Conservation (phyloP, 2,888 invertebrate genomes). For the Eupithecia insigniata region DNA sequence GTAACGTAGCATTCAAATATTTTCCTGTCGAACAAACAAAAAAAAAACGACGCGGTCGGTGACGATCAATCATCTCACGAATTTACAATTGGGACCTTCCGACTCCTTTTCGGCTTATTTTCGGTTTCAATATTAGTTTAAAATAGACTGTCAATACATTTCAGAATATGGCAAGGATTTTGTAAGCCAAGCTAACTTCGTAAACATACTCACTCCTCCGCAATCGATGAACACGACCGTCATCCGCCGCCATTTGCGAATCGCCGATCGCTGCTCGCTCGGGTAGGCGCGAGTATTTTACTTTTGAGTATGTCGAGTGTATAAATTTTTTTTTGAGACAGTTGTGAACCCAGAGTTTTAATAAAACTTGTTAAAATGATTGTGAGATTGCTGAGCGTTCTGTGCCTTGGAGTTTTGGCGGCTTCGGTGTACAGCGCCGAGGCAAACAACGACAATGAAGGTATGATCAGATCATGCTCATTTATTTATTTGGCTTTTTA, state of each 20-base stretch:
- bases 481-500: constrained; percentile 67
- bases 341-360: constrained; percentile 77
- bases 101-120: neutral
- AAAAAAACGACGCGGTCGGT: too few species aligned
- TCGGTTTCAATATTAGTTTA: too few species aligned
- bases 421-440: constrained; percentile 75
- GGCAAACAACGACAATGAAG: constrained; percentile 83
- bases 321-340: constrained; percentile 72
- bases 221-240: constrained; percentile 84
- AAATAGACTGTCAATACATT: constrained; percentile 11
- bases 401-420: constrained; percentile 80
- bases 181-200: constrained; percentile 52
- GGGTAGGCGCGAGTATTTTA: constrained; percentile 74
- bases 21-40: too few species aligned
- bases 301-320: constrained; percentile 80
- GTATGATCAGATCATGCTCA: constrained; percentile 63
- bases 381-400: constrained; percentile 81
- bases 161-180: constrained; percentile 27
- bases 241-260: constrained; percentile 84
- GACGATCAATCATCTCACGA: too few species aligned
- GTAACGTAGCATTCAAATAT: too few species aligned
- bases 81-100: too few species aligned
- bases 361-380: constrained; percentile 79
- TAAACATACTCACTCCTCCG: constrained; percentile 63
- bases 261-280: constrained; percentile 75